Evolutionary conservation across 1,140 invertebrate genomes (phyloP), one percentile per base, ranked within the genome.

Genomic region (Trachelipus rathkii): DNA sequence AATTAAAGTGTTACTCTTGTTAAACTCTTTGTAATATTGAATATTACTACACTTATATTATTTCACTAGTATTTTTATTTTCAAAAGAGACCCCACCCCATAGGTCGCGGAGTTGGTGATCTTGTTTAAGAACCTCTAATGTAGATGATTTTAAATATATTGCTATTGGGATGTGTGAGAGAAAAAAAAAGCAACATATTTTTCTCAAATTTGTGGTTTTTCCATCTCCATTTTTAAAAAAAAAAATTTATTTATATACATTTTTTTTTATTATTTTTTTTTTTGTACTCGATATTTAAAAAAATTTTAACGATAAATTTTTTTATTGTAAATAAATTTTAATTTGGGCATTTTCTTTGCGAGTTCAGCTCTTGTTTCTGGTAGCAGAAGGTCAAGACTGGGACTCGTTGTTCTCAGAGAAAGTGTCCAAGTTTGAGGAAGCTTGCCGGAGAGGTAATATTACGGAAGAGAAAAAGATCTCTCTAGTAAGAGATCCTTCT

Each of bases 351-450:
- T 60, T 33, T 74, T 74, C 60, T 75, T 44, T 19, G 23, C 53
- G 60, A n/a, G 7, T 11, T 15, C 15, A 77, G 78, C 75, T 75
- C 70, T 44, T 71, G 72, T 81, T 75, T 73, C 78, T 75, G 72
- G 70, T 78, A 21, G 79, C 66, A 60, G 79, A 72, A 44, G 78
- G 70, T 69, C 67, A 78, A 53, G 74, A 74, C 70, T 76, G 77
- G 77, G 77, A 75, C 76, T 46, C 70, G n/a, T 53, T 82, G 74
- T 81, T 79, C 70, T 72, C 75, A n/a, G 75, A 82, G 44, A 81
- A 81, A 44, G 77, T 82, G 24, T 73, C 75, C 13, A 73, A 81
- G 69, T 81, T 81, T 73, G 78, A 79, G 60, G 73, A 76, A 33
- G 73, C 76, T 43, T 82, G 74, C 68, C 19, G 70, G 15, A 74